Base-by-base conservation (phyloP, 2,797 vertebrate genomes). In the Phataginus tricuspis region DNA sequence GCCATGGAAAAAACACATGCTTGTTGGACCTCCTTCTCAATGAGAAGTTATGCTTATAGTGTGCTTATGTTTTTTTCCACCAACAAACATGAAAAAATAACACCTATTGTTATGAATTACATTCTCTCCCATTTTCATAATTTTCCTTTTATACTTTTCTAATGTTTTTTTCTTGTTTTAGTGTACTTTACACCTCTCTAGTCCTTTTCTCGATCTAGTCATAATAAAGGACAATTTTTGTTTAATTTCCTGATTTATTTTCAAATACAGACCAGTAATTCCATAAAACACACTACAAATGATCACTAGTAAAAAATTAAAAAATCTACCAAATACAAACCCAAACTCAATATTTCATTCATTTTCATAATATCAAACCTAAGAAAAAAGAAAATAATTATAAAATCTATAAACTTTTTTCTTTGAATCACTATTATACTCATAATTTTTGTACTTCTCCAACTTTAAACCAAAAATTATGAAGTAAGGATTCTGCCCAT, bases 211-310 rank as follows among this genome's bases (percentile, higher is more conserved):
- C 13, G 75, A 75, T 59, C 5, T 74, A 80, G 2, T 37, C 1
- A 4, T 72, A 18, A 14, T 79, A 63, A 83, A 88, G 12, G 12
- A 86, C 8, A 69, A 13, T 2, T 72, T 77, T 77, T 69, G 10
- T 13, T 87, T 74, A 61, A 66, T 86, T 85, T 88, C 15, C 12
- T 39, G 9, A 57, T 92, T 95, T 89, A 69, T 57, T 83, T 88
- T 92, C 29, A 66, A 90, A 49, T 74, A 15, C 37, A 83, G 53
- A 83, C 63, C 19, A 94, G 49, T 49, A 89, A 77, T 53, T 86
- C 8, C 13, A 18, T 64, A 86, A 96, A 88, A 66, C 42, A 53
- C 15, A 92, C 3, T n/a, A 86, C 69, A 12, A 95, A 61, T 45
- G 74, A 84, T 51, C 12, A 57, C 12, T 83, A 74, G 19, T 63